Percentiles rank a stretch among this genome's conserved stretches.
Evolutionary conservation across 2,888 invertebrate species (phyloP).

Genomic region (Melipona beecheii): DNA sequence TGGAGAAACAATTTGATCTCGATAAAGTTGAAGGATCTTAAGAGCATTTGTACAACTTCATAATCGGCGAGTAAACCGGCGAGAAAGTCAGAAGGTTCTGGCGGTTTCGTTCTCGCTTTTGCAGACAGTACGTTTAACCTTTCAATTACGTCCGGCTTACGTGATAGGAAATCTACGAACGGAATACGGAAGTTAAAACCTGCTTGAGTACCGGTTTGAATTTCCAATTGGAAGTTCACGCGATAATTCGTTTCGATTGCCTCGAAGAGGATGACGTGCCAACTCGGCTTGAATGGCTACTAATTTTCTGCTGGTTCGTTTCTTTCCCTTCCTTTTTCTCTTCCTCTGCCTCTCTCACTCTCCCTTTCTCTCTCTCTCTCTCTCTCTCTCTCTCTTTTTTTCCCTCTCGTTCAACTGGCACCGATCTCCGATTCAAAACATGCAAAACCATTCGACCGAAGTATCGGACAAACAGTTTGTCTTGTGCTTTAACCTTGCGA

Average conservation of each 20-base stretch:
- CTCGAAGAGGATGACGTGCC: constrained; percentile 56
- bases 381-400: background rate
- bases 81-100: constrained; percentile 1
- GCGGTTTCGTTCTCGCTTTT: constrained; percentile 35
- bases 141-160: constrained; percentile 64
- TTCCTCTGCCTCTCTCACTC: background rate
- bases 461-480: constrained; percentile 10
- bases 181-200: constrained; percentile 62
- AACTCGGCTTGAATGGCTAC: constrained; percentile 57
- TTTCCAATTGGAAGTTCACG: constrained; percentile 73
- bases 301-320: constrained; percentile 53
- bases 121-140: constrained; percentile 61
- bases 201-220: constrained; percentile 65
- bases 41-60: background rate
- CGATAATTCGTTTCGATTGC: constrained; percentile 70
- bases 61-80: constrained; percentile 9
- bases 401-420: background rate
- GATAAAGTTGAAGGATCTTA: background rate
- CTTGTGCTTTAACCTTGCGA: background rate
- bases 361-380: background rate
- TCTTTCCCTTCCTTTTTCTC: constrained; percentile 6
- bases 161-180: constrained; percentile 55
- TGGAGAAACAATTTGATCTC: background rate
- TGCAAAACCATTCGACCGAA: constrained; percentile 11
- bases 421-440: constrained; percentile 12